Evolutionary conservation across 2,888 invertebrate genomes (phyloP).

Genomic region (Boloria selene): DNA sequence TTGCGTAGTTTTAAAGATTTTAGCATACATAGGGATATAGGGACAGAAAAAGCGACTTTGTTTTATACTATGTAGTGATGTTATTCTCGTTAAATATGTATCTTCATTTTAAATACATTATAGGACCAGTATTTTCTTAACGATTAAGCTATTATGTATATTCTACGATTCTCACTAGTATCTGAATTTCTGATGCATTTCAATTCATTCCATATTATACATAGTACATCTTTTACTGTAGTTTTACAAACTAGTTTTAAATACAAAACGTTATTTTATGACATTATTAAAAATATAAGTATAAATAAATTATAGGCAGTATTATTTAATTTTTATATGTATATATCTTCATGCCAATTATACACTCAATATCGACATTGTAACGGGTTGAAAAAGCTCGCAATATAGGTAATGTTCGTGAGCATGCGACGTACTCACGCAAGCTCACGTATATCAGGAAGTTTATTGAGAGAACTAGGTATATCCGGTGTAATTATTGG

Average conservation of each 20-base stretch:
- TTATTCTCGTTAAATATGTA: too few species aligned
- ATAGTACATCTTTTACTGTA: neutral
- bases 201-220: too few species aligned
- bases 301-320: neutral
- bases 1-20: too few species aligned
- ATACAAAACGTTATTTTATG: constrained; percentile 6
- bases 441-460: constrained; percentile 14
- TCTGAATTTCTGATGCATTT: too few species aligned
- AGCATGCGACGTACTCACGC: constrained; percentile 31
- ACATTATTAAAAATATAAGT: constrained; percentile 9
- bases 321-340: too few species aligned
- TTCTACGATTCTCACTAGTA: too few species aligned
- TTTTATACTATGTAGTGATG: too few species aligned
- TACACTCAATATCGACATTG: constrained; percentile 10
- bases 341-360: constrained; percentile 2
- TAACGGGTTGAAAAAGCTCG: constrained; percentile 13
- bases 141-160: too few species aligned
- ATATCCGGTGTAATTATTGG: constrained; percentile 16
- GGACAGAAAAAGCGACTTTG: too few species aligned
- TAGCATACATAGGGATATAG: too few species aligned
- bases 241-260: neutral
- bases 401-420: constrained; percentile 20
- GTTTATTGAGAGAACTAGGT: constrained; percentile 14
- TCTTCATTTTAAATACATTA: too few species aligned
- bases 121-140: too few species aligned